Evolutionary conservation across 2,797 vertebrate genomes (phyloP), one percentile per base, ranked within the genome.

Genomic region (Dipus sagitta): DNA sequence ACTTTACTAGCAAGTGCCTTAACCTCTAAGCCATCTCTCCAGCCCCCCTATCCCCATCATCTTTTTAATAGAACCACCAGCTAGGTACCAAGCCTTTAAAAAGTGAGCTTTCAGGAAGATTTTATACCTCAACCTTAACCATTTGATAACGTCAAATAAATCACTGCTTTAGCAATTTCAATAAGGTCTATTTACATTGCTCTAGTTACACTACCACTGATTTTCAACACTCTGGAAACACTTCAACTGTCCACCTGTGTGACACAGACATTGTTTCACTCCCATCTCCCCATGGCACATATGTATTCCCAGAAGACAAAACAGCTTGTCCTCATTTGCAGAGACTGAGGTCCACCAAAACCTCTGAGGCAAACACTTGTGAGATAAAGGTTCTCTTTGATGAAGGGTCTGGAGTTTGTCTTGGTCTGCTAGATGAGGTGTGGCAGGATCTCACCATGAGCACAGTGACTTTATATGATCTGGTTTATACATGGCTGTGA

Each of bases 201-300:
- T 52, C 13, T 62, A 81, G 52, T 64, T 0, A 32, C 11, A n/a
- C 83, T 47, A 38, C 32, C 42, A 7, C 71, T 12, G 42, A 21
- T 18, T 62, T 62, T 71, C n/a, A 71, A n/a, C 34, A 23, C 23
- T 34, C 17, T 21, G 58, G 17, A 47, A 47, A 47, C 9, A 18
- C 23, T 70, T 70, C 65, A 54, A 72, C 11, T 3, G 28, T 26
- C 86, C 6, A 89, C 64, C 12, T 28, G 3, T 8, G 3, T 83
- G 23, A 74, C 5, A 3, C n/a, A 71, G 26, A 30, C n/a, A 15
- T 13, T 42, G 32, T 80, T 84, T 38, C 47, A 15, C 85, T 94
- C 30, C 20, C 62, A 26, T 91, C 91, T 95, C 75, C 42, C 42
- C 81, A 77, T 38, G 74, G 65, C 79, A 13, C 80, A 74, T 76